These are phyloP conservation scores for Pseudolaguvia tuberculata DNA, from an alignment of 2,113 vertebrate species.

Conservation along the genomic window DNA sequence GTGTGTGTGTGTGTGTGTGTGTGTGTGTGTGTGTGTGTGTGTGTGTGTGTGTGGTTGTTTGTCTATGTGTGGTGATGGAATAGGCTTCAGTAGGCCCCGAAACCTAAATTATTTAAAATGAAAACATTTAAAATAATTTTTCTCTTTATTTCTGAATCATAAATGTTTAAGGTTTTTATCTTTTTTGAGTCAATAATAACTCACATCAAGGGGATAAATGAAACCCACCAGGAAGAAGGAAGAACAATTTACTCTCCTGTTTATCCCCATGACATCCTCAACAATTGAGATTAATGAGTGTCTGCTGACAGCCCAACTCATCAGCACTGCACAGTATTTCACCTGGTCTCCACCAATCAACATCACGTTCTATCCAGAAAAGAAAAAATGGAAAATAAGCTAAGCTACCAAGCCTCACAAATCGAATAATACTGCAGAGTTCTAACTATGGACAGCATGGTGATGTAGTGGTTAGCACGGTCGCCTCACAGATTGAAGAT, in stretches of 20 bases:
- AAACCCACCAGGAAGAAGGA: constrained; percentile 60
- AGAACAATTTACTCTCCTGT: constrained; percentile 66
- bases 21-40: too few relatives aligned
- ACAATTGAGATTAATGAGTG: constrained; percentile 71
- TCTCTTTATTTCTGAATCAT: constrained; percentile 53
- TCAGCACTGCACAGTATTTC: constrained; percentile 32
- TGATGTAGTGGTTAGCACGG: too few relatives aligned
- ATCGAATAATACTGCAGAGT: constrained; percentile 8
- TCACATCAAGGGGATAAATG: constrained; percentile 66
- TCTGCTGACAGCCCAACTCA: constrained; percentile 54
- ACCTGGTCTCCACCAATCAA: constrained; percentile 31
- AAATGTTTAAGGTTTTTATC: constrained; percentile 57
- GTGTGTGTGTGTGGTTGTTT: too few relatives aligned
- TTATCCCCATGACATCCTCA: constrained; percentile 57
- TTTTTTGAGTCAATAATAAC: constrained; percentile 69
- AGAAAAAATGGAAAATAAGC: constrained; percentile 1
- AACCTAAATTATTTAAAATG: background rate
- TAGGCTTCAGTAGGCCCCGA: too few relatives aligned
- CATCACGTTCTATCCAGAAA: constrained; percentile 3
- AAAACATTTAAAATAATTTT: constrained; percentile 31
- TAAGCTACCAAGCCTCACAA: constrained; percentile 6
- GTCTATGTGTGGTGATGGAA: too few relatives aligned
- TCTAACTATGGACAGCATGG: too few relatives aligned
- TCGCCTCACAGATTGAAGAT: too few relatives aligned
- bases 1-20: too few relatives aligned